Conservation (phyloP, 2,888 invertebrate species). For the Halocaridina rubra region DNA sequence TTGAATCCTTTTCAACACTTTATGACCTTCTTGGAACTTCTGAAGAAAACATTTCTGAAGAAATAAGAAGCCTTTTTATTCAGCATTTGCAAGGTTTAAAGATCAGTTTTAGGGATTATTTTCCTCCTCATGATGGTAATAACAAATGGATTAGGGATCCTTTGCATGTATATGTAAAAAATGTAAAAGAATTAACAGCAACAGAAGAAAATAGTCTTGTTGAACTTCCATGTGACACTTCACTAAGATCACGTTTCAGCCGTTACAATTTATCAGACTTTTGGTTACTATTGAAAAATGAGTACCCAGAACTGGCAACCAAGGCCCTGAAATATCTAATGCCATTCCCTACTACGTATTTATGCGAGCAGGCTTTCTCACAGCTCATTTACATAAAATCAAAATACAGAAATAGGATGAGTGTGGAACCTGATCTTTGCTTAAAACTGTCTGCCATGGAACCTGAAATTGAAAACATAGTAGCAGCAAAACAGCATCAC, state of each 20-base stretch:
- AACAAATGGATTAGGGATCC: background rate
- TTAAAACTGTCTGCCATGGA: too few relatives aligned
- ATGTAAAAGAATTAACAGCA: background rate
- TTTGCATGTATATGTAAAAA: background rate
- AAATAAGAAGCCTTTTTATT: too few relatives aligned
- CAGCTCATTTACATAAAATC: too few relatives aligned
- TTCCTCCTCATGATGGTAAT: background rate
- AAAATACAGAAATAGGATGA: too few relatives aligned
- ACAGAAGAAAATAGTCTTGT: background rate
- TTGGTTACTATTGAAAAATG: background rate
- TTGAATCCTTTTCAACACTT: background rate
- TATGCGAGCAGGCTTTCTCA: too few relatives aligned
- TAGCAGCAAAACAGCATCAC: too few relatives aligned
- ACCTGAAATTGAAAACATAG: too few relatives aligned
- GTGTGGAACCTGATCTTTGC: too few relatives aligned
- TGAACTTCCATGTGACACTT: background rate
- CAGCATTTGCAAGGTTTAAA: background rate
- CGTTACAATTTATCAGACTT: background rate
- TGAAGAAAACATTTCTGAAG: background rate
- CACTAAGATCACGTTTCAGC: background rate
- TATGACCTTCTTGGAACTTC: background rate
- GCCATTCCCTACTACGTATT: too few relatives aligned
- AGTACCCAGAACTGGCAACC: too few relatives aligned
- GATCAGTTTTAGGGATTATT: background rate
- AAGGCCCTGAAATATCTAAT: too few relatives aligned